A percentile compares a stretch with the other conserved stretches of the same genome.
These are phyloP conservation scores for Mergus octosetaceus DNA, from an alignment of 2,797 vertebrate species.

Conservation along the genomic window DNA sequence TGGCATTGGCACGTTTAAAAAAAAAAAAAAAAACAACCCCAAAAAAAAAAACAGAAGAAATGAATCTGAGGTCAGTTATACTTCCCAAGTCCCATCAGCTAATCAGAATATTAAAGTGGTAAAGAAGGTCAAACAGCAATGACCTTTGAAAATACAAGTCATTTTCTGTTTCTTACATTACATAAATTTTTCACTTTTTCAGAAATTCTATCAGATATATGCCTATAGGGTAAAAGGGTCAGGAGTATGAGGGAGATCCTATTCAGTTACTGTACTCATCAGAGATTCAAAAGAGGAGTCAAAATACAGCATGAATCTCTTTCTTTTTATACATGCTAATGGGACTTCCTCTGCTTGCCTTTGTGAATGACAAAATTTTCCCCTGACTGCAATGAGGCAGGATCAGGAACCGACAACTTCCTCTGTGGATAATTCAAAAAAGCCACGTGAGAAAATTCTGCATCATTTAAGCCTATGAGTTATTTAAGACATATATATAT, in stretches of 20 bases:
- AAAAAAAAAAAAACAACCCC: background rate
- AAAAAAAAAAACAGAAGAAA: background rate
- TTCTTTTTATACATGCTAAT: background rate
- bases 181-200: background rate
- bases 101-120: constrained; percentile 1
- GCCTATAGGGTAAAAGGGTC: background rate
- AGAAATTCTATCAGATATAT: background rate
- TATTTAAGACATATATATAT: background rate
- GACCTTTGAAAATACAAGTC: background rate
- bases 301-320: background rate
- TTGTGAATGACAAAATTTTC: background rate
- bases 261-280: background rate
- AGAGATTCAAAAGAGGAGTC: background rate
- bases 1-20: background rate
- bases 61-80: background rate
- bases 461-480: background rate
- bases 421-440: background rate
- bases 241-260: background rate
- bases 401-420: background rate
- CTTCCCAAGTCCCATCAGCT: background rate
- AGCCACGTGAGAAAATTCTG: background rate
- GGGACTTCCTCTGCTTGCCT: background rate
- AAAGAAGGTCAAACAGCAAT: background rate
- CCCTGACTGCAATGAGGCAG: fast-evolving
- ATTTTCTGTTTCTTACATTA: background rate